These are phyloP conservation scores for Carettochelys insculpta DNA, from an alignment of 2,113 vertebrate species.

Conservation along the genomic window DNA sequence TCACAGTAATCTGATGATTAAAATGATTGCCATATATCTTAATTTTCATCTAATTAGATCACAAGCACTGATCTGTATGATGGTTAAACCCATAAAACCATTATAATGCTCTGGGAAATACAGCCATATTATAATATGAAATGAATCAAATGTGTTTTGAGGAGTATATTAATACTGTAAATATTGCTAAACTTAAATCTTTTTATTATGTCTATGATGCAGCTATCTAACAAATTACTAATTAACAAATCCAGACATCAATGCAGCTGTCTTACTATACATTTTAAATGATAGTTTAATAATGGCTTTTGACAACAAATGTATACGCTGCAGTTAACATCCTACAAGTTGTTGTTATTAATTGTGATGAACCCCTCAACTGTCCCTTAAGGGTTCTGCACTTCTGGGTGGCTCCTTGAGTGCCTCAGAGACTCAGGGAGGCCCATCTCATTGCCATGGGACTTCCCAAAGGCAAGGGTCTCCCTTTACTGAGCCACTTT, in stretches of 20 bases:
- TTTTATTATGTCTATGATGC: neutral
- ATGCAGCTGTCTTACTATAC: neutral
- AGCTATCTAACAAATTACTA: too few relatives aligned
- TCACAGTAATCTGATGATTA: neutral
- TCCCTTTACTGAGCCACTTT: too few relatives aligned
- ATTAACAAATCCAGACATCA: neutral
- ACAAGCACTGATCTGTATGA: neutral
- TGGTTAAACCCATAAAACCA: too few relatives aligned
- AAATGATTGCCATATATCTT: neutral
- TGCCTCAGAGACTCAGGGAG: too few relatives aligned
- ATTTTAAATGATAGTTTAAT: neutral
- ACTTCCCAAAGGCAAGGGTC: too few relatives aligned
- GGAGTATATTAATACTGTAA: neutral
- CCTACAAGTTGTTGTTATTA: neutral
- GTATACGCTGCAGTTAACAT: neutral
- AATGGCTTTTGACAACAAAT: neutral
- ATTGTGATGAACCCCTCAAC: too few relatives aligned
- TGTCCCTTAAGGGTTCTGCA: too few relatives aligned
- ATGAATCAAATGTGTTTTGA: too few relatives aligned
- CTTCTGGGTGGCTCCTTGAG: too few relatives aligned
- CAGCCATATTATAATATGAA: neutral
- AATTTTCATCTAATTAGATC: neutral
- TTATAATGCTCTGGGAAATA: neutral
- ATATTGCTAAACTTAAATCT: neutral
- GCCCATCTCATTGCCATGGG: too few relatives aligned